Base-by-base conservation (phyloP, 2,888 invertebrate species). In the Caenorhabditis sp. region DNA sequence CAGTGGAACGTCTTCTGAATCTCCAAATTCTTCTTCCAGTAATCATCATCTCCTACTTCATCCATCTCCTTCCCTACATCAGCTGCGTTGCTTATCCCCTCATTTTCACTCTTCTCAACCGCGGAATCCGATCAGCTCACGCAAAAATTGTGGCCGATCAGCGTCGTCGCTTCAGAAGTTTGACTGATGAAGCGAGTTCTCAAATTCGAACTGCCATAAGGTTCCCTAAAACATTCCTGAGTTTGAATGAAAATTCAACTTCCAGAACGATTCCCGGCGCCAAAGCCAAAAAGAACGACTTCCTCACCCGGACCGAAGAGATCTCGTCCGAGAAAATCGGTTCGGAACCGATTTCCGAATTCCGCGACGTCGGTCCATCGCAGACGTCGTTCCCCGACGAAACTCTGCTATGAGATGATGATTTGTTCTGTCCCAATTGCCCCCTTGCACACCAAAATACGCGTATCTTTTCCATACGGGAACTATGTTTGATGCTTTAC, bases 21-120 rank as follows among this genome's bases (percentile, higher is more conserved):
- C 58, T 32, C 6, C 35, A 8, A 6, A 58, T 6, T 40, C 32
- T 32, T 26, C n/a, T n/a, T n/a, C n/a, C 87, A 90, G 90, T 89
- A 26, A 87, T 91, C 58, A 89, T 91, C 69, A 82, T 89, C 68
- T 87, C 86, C 64, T 91, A 91, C 70, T 87, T 89, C 58, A 88
- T 91, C 60, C 90, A 91, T 62, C 84, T 91, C 35, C 83, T 91
- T 40, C 91, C 91, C 26, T 91, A 91, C 70, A 85, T 91, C 61
- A 88, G 87, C 72, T 91, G 91, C 68, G 85, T 87, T 26, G 90
- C 89, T 9, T 91, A 91, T 72, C 91, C 91, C 1, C 72, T 90
- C 32, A 90, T 91, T 18, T 91, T 91, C 80, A 91, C 91, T 20
- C 64, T 90, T 2, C 69, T 87, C 47, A 85, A 86, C 65, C 69